Evolutionary conservation across 2,888 invertebrate species (phyloP).

Genomic region (Cataglyphis altisquamis): DNA sequence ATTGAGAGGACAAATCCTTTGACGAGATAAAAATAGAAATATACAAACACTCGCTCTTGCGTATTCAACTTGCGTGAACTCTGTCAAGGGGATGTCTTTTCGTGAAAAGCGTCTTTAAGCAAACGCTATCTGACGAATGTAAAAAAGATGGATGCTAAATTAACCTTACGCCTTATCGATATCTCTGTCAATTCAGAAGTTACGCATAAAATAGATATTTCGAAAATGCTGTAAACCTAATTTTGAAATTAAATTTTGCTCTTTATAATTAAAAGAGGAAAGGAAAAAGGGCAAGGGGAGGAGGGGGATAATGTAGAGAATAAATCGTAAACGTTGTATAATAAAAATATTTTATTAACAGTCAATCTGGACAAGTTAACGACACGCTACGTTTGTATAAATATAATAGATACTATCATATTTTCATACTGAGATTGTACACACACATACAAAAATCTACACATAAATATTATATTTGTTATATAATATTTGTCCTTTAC

Average conservation of each 20-base stretch:
- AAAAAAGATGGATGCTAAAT: slow-evolving; percentile 23
- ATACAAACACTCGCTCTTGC: slow-evolving; percentile 52
- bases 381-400: slow-evolving; percentile 78
- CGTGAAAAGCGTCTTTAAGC: slow-evolving; percentile 59
- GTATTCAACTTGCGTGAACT: slow-evolving; percentile 66
- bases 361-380: slow-evolving; percentile 75
- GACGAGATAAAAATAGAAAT: slow-evolving; percentile 81
- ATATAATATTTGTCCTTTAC: slow-evolving; percentile 59
- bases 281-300: slow-evolving; percentile 22
- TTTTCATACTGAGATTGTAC: slow-evolving; percentile 68
- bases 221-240: not conserved
- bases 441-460: slow-evolving; percentile 66
- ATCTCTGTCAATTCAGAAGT: slow-evolving; percentile 6
- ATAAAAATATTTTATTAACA: slow-evolving; percentile 83
- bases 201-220: not conserved
- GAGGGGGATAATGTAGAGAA: slow-evolving; percentile 26
- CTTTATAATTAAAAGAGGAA: not conserved
- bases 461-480: slow-evolving; percentile 60
- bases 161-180: not conserved
- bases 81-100: slow-evolving; percentile 25
- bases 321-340: slow-evolving; percentile 65
- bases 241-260: not conserved
- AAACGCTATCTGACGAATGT: slow-evolving; percentile 71
- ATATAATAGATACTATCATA: slow-evolving; percentile 72
- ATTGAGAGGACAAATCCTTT: slow-evolving; percentile 78